Conservation (phyloP, 2,888 invertebrate genomes). For the Scrobipalpa atriplicella region DNA sequence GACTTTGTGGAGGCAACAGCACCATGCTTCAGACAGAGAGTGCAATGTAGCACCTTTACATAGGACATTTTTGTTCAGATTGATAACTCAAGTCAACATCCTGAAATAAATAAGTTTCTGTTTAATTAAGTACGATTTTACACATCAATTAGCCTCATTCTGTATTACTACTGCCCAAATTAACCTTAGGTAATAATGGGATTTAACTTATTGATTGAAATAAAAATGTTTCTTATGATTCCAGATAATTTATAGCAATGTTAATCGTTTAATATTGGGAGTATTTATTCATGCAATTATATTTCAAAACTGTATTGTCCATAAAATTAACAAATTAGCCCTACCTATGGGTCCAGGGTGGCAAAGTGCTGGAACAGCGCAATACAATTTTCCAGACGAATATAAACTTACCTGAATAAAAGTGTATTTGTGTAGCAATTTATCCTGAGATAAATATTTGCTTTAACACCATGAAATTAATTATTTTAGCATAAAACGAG, state of each 20-base stretch:
- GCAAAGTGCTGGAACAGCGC: background rate
- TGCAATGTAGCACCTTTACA: conserved; percentile 69
- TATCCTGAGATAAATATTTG: background rate
- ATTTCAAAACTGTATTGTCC: background rate
- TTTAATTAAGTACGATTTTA: background rate
- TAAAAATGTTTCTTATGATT: background rate
- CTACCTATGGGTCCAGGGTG: background rate
- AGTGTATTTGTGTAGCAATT: conserved; percentile 13
- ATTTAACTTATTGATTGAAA: background rate
- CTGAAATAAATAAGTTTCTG: conserved; percentile 50
- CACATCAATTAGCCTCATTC: background rate
- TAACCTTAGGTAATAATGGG: background rate
- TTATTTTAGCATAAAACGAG: conserved; percentile 38
- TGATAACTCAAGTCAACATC: conserved; percentile 58
- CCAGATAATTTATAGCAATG: background rate
- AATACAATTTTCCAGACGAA: background rate
- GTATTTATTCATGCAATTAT: background rate
- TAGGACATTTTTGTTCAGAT: conserved; percentile 62
- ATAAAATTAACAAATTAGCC: conserved; percentile 1
- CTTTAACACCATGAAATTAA: conserved; percentile 34
- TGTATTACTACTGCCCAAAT: background rate
- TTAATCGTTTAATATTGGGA: background rate
- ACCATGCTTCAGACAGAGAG: conserved; percentile 65
- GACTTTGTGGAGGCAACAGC: conserved; percentile 55
- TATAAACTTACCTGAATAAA: conserved; percentile 25